Evolutionary conservation across 1,140 invertebrate genomes (phyloP).

Genomic region (Chironomus striatipennis): DNA sequence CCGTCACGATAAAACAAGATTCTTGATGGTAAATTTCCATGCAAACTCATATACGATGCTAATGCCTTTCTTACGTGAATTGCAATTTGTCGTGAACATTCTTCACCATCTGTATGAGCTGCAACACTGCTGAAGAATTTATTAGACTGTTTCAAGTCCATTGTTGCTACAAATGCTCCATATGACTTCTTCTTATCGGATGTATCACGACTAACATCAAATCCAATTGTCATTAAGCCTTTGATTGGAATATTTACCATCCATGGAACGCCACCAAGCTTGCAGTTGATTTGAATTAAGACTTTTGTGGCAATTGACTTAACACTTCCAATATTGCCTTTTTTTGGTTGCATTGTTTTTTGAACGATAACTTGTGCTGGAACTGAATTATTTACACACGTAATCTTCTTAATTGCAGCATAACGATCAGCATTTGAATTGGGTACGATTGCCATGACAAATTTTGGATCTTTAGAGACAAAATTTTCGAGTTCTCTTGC

Average conservation of each 20-base stretch:
- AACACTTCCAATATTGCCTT: constrained; percentile 25
- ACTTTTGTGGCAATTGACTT: constrained; percentile 84
- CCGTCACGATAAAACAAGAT: constrained; percentile 73
- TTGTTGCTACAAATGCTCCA: constrained; percentile 69
- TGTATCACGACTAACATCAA: constrained; percentile 80
- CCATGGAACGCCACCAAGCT: constrained; percentile 86
- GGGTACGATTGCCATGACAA: constrained; percentile 59
- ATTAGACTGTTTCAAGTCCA: constrained; percentile 50
- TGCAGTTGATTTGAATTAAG: constrained; percentile 77
- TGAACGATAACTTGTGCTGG: constrained; percentile 65
- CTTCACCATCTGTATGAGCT: constrained; percentile 56
- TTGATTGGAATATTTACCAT: constrained; percentile 56
- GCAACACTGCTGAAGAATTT: constrained; percentile 59
- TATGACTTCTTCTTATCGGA: constrained; percentile 50
- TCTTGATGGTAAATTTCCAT: constrained; percentile 41
- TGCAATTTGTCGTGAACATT: constrained; percentile 55
- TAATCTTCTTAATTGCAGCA: constrained; percentile 62
- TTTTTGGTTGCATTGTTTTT: constrained; percentile 37
- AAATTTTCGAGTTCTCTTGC: constrained; percentile 49
- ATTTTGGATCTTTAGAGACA: constrained; percentile 43
- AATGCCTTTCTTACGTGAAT: constrained; percentile 53
- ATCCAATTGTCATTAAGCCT: constrained; percentile 74
- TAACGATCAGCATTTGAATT: constrained; percentile 57
- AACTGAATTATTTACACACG: constrained; percentile 50
- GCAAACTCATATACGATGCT: constrained; percentile 42